These are phyloP conservation scores for Cariama cristata DNA, from an alignment of 2,113 vertebrate genomes.

Conservation along the genomic window DNA sequence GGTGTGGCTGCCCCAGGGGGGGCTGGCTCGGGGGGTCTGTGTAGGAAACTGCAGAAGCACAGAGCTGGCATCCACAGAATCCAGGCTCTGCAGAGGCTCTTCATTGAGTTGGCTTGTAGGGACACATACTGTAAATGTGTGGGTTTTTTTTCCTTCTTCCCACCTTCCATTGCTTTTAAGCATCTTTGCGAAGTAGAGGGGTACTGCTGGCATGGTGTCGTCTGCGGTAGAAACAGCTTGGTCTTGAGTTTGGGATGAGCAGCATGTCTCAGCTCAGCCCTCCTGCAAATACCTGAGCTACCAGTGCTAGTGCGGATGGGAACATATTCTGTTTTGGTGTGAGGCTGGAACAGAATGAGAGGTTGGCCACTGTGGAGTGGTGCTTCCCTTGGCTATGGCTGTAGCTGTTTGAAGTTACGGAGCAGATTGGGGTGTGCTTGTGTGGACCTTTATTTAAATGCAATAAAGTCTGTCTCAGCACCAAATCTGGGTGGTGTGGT, in stretches of 20 bases:
- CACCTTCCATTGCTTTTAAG: rapidly evolving
- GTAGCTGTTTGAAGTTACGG: not conserved
- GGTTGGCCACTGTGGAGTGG: rapidly evolving
- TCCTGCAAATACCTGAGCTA: not conserved
- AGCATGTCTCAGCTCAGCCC: not conserved
- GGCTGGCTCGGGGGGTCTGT: not conserved
- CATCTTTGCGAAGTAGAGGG: not conserved
- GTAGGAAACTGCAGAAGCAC: not conserved
- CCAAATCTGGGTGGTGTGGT: not conserved
- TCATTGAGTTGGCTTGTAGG: not conserved
- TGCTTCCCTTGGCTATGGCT: not conserved
- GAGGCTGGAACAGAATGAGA: rapidly evolving
- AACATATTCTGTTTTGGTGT: rapidly evolving
- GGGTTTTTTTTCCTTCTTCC: not conserved
- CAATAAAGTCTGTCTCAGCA: not conserved
- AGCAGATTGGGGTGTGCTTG: not conserved
- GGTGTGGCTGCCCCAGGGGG: not conserved
- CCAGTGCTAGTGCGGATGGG: rapidly evolving
- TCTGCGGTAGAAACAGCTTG: not conserved
- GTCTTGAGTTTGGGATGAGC: not conserved
- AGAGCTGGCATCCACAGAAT: not conserved
- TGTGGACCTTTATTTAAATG: not conserved
- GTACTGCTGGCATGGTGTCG: rapidly evolving
- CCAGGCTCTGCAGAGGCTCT: not conserved
- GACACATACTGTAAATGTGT: no score